Base-by-base conservation (phyloP, 1,140 invertebrate genomes). In the Daktulosphaira vitifoliae region DNA sequence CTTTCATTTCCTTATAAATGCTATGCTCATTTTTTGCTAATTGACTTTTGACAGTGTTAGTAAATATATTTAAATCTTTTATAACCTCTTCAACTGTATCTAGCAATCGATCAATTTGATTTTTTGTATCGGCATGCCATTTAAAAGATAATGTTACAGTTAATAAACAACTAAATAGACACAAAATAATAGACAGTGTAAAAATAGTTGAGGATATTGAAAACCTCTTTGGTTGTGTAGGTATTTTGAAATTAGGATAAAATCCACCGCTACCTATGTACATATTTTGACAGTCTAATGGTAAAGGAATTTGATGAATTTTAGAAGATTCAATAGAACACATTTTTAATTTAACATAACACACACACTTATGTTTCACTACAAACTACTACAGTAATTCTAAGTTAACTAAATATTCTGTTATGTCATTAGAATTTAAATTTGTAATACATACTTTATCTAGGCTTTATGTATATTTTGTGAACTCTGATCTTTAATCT, bases 401-500 rank as follows among this genome's bases (percentile, higher is more conserved):
- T 33, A 11, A 33, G 11, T 33, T n/a, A n/a, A n/a, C 37, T 20
- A 33, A 15, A 52, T 37, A 37, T 18, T 13, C 18, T 37, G 8
- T 16, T 33, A n/a, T 25, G 54, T 44, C 23, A 42, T 44, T 46
- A 42, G 23, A 26, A 59, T 22, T 38, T 39, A 33, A 33, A 53
- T 11, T 33, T 33, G 29, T 50, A 26, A 52, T 54, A 13, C 13
- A 37, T 6, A 22, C 7, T 39, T 38, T 38, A 54, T 54, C 38
- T 22, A 39, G 38, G 11, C 2, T 52, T 52, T 52, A 33, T 52
- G 37, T 52, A 25, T 52, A 52, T 23, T 54, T 20, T 54, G 18
- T 54, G 26, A 54, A 38, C 52, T 54, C 13, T 54, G 52, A 54
- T 23, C 52, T 54, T 54, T 39, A 38, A 54, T 54, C 52, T 18